phyloP scores from a whole-genome alignment of 2,888 invertebrate species.

The Heteropelma amictum region DNA sequence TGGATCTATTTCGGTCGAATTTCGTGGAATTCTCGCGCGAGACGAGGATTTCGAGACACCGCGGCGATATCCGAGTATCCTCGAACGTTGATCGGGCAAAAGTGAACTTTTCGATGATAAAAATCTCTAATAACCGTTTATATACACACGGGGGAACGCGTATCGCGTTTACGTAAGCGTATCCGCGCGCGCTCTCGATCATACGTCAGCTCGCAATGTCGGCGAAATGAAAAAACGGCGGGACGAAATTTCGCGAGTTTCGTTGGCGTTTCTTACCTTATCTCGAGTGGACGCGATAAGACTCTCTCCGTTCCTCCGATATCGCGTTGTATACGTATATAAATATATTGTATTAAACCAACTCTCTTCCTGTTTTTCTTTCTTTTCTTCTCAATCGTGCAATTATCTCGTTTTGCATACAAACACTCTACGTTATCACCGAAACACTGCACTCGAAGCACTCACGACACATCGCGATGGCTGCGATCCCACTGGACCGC shows the following conservation, averaged over 20 bases:
- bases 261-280: constrained; percentile 50
- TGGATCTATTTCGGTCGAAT: not conserved
- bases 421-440: constrained; percentile 75
- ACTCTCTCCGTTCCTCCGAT: not conserved
- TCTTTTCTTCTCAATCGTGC: too few species aligned
- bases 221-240: not conserved
- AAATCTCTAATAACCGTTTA: not conserved
- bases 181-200: not conserved
- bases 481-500: constrained; percentile 25
- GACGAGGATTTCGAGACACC: not conserved
- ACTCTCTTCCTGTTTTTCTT: constrained; percentile 21
- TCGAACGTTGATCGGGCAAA: not conserved
- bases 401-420: constrained; percentile 43
- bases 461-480: constrained; percentile 74
- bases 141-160: not conserved
- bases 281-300: constrained; percentile 45
- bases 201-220: not conserved
- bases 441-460: constrained; percentile 76
- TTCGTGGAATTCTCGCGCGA: not conserved
- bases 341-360: constrained; percentile 13
- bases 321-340: not conserved
- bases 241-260: not conserved
- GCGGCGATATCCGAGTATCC: not conserved
- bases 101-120: not conserved
- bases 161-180: not conserved